A percentile compares a stretch with the other conserved stretches of the same genome.
phyloP scores from a whole-genome alignment of 2,113 vertebrate species.

The Rutilus rutilus region DNA sequence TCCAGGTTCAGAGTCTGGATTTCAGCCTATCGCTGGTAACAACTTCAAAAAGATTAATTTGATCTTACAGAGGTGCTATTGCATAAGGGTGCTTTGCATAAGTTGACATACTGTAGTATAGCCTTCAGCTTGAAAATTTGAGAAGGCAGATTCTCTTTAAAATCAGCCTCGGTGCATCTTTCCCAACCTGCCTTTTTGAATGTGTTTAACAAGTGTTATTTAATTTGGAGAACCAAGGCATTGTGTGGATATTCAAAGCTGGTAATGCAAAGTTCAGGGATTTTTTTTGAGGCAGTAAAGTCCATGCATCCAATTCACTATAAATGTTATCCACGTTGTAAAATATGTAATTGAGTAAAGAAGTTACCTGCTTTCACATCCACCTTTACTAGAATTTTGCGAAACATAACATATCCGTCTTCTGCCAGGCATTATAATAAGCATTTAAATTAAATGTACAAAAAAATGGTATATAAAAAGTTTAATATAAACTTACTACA shows the following conservation, averaged over 20 bases:
- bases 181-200: slow-evolving; percentile 60
- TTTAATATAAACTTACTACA: not conserved
- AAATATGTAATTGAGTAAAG: not conserved
- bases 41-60: slow-evolving; percentile 75
- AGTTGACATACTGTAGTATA: slow-evolving; percentile 58
- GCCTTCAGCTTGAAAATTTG: slow-evolving; percentile 67
- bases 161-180: slow-evolving; percentile 67
- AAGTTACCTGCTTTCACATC: not conserved
- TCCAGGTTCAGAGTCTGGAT: slow-evolving; percentile 63
- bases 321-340: not conserved
- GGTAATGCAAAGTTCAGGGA: not conserved
- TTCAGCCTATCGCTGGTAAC: slow-evolving; percentile 62
- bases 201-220: slow-evolving; percentile 62
- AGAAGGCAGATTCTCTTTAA: slow-evolving; percentile 66
- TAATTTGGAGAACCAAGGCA: slow-evolving; percentile 69
- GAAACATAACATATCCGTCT: too few species aligned
- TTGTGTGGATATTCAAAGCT: slow-evolving; percentile 51
- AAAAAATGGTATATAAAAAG: too few species aligned
- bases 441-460: not conserved
- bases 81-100: slow-evolving; percentile 38
- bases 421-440: not conserved
- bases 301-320: not conserved
- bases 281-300: not conserved
- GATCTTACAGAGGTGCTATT: slow-evolving; percentile 61
- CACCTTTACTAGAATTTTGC: not conserved